Evolutionary conservation across 2,888 invertebrate species (phyloP).

Genomic region (Tetanocera ferruginea): DNA sequence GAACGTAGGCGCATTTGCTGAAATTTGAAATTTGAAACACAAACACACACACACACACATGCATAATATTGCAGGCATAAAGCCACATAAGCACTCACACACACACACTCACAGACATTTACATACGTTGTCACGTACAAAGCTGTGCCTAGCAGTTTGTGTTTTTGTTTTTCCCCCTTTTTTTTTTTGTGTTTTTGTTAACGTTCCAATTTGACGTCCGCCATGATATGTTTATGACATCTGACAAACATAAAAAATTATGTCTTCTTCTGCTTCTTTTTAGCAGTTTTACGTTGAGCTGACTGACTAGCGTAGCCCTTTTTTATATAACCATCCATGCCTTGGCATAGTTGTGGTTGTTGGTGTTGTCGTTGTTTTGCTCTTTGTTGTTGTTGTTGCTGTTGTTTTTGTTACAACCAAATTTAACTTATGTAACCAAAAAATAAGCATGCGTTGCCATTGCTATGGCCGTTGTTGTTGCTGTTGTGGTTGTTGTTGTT

Average conservation of each 20-base stretch:
- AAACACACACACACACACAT: neutral
- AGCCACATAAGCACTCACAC: neutral
- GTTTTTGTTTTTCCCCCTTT: neutral
- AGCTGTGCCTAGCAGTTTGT: slow-evolving; percentile 2
- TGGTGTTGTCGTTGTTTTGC: neutral
- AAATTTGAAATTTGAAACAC: slow-evolving; percentile 10
- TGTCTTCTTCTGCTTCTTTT: slow-evolving; percentile 29
- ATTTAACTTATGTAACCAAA: neutral
- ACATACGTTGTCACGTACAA: neutral
- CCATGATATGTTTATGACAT: slow-evolving; percentile 42
- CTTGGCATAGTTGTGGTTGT: neutral
- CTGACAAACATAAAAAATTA: slow-evolving; percentile 45
- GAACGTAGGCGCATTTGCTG: slow-evolving; percentile 33
- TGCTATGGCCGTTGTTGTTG: neutral
- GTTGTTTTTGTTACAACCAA: neutral
- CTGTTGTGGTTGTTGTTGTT: neutral
- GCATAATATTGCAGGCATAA: neutral
- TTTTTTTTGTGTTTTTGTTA: slow-evolving; percentile 25
- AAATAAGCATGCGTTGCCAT: neutral
- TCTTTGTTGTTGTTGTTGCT: neutral
- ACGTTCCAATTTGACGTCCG: neutral
- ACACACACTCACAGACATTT: neutral
- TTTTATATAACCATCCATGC: neutral
- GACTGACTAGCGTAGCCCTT: neutral
- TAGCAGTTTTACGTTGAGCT: neutral